Evolutionary conservation across 1,140 invertebrate species (phyloP), one percentile per base, ranked within the genome.

Genomic region (Brachionus plicatilis): DNA sequence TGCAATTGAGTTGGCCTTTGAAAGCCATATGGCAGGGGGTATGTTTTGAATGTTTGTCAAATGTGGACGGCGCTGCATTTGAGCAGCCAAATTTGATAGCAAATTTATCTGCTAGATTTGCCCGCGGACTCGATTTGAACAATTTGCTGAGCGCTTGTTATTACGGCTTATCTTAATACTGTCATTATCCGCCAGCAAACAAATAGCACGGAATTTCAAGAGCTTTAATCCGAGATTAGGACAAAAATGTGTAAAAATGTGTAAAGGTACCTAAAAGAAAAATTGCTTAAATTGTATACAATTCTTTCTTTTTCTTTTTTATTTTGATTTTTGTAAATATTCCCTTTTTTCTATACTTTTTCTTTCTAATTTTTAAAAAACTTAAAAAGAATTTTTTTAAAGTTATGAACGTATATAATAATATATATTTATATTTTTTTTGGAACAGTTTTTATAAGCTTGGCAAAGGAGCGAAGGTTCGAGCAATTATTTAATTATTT

Each of bases 1-100:
- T 41, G 33, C 41, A 41, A 43, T 72, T 72, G 33, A 41, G 12
- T 17, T 43, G 9, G 41, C 17, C 41, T 72, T 72, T 43, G 4
- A 72, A 72, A 72, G 68, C 9, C 66, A 72, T 72, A 45, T 72
- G 68, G 68, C 37, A 43, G 68, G 68, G 68, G 68, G 68, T 7
- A 72, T 72, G 68, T 72, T 72, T 72, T 72, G 68, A 72, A 72
- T 72, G 68, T 72, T 72, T 72, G 68, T 72, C 68, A 72, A 72
- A 41, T 72, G 45, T n/a, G 37, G 11, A 20, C 33, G 68, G 37
- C 53, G n/a, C 53, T 1, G 53, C 2, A 60, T 60, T 12, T 11
- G 17, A 60, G 53, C 53, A 37, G 37, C 11, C 27, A 41, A 70
- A 50, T 50, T 76, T 76, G 41, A 27, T 76, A 76, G 47, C 27